These are phyloP conservation scores for Coelopa frigida DNA, from an alignment of 1,140 invertebrate genomes.

Conservation along the genomic window DNA sequence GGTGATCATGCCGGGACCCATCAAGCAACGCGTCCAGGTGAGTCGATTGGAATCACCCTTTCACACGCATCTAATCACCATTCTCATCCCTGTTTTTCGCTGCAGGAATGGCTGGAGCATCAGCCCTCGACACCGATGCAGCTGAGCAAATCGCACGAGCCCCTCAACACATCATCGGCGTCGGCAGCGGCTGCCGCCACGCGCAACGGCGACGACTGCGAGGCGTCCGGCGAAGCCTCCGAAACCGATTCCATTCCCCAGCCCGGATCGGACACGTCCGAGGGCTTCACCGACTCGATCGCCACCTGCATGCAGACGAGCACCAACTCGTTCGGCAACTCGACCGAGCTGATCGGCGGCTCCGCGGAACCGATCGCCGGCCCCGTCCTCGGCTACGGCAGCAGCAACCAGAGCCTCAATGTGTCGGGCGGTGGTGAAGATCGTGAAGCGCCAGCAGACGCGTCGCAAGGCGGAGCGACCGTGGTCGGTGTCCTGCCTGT, in stretches of 20 bases:
- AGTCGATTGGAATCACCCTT: slow-evolving; percentile 2
- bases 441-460: slow-evolving; percentile 32
- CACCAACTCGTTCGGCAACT: slow-evolving; percentile 52
- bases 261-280: slow-evolving; percentile 60
- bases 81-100: background rate
- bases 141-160: background rate
- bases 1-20: slow-evolving; percentile 33
- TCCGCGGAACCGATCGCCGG: slow-evolving; percentile 30
- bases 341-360: slow-evolving; percentile 50
- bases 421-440: too few relatives aligned
- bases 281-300: slow-evolving; percentile 61
- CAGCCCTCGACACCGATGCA: slow-evolving; percentile 26
- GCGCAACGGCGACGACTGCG: slow-evolving; percentile 55
- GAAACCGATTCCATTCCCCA: slow-evolving; percentile 58
- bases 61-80: background rate
- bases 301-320: slow-evolving; percentile 51
- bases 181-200: background rate
- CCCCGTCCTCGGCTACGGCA: slow-evolving; percentile 24
- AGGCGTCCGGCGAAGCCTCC: slow-evolving; percentile 85
- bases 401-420: slow-evolving; percentile 40
- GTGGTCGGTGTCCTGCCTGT: slow-evolving; percentile 77
- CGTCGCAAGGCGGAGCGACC: slow-evolving; percentile 52
- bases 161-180: background rate
- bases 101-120: slow-evolving; percentile 41
- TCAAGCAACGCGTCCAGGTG: slow-evolving; percentile 41